phyloP scores from a whole-genome alignment of 1,140 invertebrate genomes.

The Paramacrobiotus metropolitanus region DNA sequence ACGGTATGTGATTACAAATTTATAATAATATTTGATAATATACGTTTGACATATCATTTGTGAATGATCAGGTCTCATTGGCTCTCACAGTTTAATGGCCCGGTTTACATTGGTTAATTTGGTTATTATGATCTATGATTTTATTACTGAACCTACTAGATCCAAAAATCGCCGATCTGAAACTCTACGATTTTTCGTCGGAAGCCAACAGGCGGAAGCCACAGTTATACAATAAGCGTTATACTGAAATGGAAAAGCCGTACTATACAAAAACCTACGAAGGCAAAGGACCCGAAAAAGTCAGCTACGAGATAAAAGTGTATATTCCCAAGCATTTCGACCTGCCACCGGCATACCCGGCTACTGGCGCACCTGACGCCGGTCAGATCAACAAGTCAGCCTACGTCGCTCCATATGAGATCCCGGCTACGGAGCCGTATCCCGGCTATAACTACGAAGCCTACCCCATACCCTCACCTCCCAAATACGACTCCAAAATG shows the following conservation, averaged over 20 bases:
- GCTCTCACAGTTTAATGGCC: no score
- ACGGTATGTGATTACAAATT: no score
- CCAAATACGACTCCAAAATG: background rate
- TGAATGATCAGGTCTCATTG: no score
- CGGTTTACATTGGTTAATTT: no score
- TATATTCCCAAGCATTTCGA: background rate
- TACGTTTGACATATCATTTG: no score
- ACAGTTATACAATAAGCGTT: background rate
- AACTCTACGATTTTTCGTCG: background rate
- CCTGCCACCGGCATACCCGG: background rate
- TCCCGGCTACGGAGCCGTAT: background rate
- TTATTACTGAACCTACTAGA: no score
- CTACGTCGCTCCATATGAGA: no score
- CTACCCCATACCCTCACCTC: background rate
- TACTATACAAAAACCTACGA: background rate
- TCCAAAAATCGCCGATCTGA: background rate
- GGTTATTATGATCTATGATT: no score
- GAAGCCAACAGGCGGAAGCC: background rate
- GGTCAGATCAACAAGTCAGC: background rate
- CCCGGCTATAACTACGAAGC: background rate
- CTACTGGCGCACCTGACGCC: background rate
- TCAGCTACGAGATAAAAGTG: slow-evolving; percentile 1
- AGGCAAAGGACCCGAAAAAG: background rate
- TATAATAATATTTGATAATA: no score
- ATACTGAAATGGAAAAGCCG: background rate